Evolutionary conservation across 2,888 invertebrate genomes (phyloP).

Genomic region (Apodemia zela): DNA sequence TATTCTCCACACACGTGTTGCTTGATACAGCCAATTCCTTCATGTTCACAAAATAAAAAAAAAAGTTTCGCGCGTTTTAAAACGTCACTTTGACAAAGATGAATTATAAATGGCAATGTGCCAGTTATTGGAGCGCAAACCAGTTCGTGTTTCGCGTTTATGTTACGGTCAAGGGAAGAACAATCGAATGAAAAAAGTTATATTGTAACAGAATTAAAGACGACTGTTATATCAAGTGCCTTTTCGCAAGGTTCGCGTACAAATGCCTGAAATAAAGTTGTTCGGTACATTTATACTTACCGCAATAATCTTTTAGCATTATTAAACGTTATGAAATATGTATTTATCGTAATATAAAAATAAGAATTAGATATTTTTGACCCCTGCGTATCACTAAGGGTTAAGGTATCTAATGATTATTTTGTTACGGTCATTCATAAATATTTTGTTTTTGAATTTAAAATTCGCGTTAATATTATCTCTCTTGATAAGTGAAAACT

Average conservation of each 20-base stretch:
- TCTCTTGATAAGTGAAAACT: too few species aligned
- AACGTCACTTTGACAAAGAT: conserved; percentile 66
- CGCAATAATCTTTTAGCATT: background rate
- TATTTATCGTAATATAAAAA: background rate
- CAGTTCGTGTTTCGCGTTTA: conserved; percentile 39
- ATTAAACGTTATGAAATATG: background rate
- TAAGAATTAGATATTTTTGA: background rate
- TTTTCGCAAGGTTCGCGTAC: conserved; percentile 15
- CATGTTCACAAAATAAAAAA: conserved; percentile 45
- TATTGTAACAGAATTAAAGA: conserved; percentile 20
- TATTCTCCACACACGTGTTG: conserved; percentile 50
- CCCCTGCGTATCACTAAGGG: too few species aligned
- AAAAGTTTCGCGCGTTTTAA: conserved; percentile 46
- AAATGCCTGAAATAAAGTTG: conserved; percentile 1
- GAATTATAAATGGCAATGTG: conserved; percentile 44
- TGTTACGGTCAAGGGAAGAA: conserved; percentile 59
- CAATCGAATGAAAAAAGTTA: conserved; percentile 32
- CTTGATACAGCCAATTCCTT: conserved; percentile 62
- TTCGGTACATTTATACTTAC: background rate
- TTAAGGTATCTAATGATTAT: too few species aligned
- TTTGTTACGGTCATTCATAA: too few species aligned
- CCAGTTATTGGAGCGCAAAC: conserved; percentile 47
- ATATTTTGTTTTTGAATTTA: too few species aligned
- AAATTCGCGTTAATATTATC: too few species aligned
- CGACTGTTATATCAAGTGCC: background rate